phyloP scores from a whole-genome alignment of 2,888 invertebrate species.

The Allolobophora icterica region DNA sequence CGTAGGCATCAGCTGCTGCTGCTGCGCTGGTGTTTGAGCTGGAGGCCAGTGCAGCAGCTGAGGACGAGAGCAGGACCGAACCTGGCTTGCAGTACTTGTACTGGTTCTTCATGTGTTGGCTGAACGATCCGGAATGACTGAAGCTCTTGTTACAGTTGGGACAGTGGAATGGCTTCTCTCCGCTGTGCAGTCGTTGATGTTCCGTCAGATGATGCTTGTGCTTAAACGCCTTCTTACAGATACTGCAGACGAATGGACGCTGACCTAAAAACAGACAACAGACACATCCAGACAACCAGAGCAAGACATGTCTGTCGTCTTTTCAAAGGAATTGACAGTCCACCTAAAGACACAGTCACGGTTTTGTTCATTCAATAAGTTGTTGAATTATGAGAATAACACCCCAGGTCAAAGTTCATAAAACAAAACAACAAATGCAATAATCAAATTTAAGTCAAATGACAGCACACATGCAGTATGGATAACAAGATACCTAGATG shows the following conservation, averaged over 20 bases:
- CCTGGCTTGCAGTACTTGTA: slow-evolving; percentile 90
- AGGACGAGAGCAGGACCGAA: neutral
- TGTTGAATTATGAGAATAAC: too few relatives aligned
- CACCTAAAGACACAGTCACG: too few relatives aligned
- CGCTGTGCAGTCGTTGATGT: slow-evolving; percentile 96
- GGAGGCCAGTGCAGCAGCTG: neutral
- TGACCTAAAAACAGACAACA: slow-evolving; percentile 75
- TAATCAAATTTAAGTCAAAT: too few relatives aligned
- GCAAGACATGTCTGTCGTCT: too few relatives aligned
- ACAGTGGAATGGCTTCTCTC: slow-evolving; percentile 85
- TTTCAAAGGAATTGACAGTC: too few relatives aligned
- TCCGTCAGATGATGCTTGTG: slow-evolving; percentile 99
- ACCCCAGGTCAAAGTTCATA: too few relatives aligned
- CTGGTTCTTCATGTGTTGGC: slow-evolving; percentile 99
- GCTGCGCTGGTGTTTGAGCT: neutral
- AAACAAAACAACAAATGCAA: too few relatives aligned
- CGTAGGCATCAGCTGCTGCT: neutral
- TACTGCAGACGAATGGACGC: slow-evolving; percentile 95
- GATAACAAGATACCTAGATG: neutral
- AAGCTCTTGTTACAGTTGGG: slow-evolving; percentile 97
- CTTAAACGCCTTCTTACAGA: slow-evolving; percentile 97
- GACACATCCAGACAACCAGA: neutral
- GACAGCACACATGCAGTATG: neutral
- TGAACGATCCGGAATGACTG: slow-evolving; percentile 94
- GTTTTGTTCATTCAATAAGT: too few relatives aligned